Base-by-base conservation (phyloP, 1,140 invertebrate species). In the Sitobion miscanthi region DNA sequence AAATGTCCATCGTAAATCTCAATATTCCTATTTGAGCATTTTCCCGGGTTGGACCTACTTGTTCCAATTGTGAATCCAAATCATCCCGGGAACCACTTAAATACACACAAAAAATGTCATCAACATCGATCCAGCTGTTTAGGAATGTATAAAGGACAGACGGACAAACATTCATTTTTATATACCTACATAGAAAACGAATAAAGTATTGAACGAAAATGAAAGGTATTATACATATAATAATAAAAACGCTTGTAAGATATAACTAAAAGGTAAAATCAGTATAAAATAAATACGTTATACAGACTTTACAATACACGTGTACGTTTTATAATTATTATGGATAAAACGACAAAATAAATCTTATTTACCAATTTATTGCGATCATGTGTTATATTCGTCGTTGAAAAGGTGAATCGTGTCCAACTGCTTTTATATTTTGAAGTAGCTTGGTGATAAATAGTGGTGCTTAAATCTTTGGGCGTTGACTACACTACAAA, bases 371-470 rank as follows among this genome's bases (percentile, higher is more conserved):
- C 17, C 30, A n/a, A 35, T 77, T 14, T 20, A 82, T 35, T 82
- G 35, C 38, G 77, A 62, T 62, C 4, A 69, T 23, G 30, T 69
- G n/a, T 69, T 57, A 89, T 57, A 25, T 90, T 54, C 4, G 45
- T 21, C 8, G 21, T 90, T 45, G 30, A 90, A 69, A 62, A 90
- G 25, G 54, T 42, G 57, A 90, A 17, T n/a, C 7, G 45, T 20
- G 42, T 90, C 38, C 38, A 69, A 45, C 25, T 90, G 0, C 6
- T 47, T 69, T 69, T 90, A 42, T 38, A 69, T 90, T 90, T 45
- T 93, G 69, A 85, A 86, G 91, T 82, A 54, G 91, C 47, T 52
- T 4, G 45, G 62, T 92, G 91, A 92, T 47, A 52, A 83, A 92
- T 83, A 38, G 69, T 17, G n/a, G 91, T 85, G 49, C 42, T 90